Base-by-base conservation (phyloP, 2,797 vertebrate species). In the Pogoniulus pusillus region DNA sequence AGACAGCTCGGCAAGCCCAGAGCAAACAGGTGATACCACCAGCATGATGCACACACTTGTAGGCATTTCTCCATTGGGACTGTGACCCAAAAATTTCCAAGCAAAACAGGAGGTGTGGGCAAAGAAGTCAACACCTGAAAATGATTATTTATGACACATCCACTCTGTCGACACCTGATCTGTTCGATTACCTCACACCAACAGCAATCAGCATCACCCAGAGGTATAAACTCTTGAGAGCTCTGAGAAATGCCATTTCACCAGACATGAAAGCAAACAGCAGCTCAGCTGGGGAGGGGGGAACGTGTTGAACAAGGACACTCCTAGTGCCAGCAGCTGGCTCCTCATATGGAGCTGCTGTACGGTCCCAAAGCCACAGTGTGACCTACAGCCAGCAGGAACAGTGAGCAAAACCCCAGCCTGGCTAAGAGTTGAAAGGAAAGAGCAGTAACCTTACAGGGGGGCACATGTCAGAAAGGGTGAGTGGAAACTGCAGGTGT, bases 1-100 rank as follows among this genome's bases (percentile, higher is more conserved):
- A 82, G 39, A 39, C 53, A 89, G 89, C 27, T 76, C 81, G 70
- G 85, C 82, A 75, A 89, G 76, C 87, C 80, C 89, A 91, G 63
- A 69, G 71, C 64, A 94, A 95, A 93, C 63, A 87, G 29, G 27
- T 34, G 71, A 2, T 72, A 85, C 73, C 72, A 86, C 27, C 60
- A 90, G 53, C 29, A 34, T 80, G 90, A 91, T 41, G 53, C 80
- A 93, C 23, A 65, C 27, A 15, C 59, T 55, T 75, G 58, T 3
- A 78, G 49, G 26, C 77, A 41, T 17, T 41, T 41, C 41, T 41
- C 41, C 41, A 41, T 16, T 41, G 41, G 15, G 41, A n/a, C 41
- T 41, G 41, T 41, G 41, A n/a, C 22, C 6, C 37, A 80, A 78
- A 75, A 53, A 65, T 29, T 69, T 80, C 30, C 53, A 43, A 39